Conservation (phyloP, 2,797 vertebrate species). For the Dendrocincla fuliginosa region DNA sequence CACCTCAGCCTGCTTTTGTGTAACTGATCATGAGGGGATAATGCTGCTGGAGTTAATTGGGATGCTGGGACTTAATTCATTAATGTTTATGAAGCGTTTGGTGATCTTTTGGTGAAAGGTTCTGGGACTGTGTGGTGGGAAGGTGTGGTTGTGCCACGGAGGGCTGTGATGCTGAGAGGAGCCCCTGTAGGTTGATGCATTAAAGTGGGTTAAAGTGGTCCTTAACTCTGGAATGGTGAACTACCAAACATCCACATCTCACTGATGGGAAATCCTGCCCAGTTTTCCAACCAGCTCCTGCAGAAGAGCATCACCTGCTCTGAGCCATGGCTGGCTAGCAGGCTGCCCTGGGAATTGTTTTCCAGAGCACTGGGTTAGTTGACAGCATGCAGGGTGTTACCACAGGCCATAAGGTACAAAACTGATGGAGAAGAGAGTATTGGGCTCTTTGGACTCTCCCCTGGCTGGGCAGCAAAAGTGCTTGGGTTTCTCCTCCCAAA, state of each 20-base stretch:
- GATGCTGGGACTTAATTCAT: neutral
- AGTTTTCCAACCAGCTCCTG: neutral
- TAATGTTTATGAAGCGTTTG: neutral
- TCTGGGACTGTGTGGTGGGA: neutral
- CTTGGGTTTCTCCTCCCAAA: neutral
- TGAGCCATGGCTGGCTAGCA: neutral
- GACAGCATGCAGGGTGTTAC: neutral
- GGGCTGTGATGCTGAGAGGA: neutral
- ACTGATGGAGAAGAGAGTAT: neutral
- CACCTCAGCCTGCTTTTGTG: neutral
- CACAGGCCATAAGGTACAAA: fast-evolving
- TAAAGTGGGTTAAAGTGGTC: neutral
- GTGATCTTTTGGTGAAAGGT: neutral
- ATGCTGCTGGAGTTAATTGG: neutral
- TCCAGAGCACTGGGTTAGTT: neutral
- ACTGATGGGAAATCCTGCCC: neutral
- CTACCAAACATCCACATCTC: neutral
- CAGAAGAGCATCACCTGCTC: neutral
- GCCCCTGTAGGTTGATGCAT: neutral
- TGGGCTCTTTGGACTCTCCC: neutral
- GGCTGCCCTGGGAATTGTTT: neutral
- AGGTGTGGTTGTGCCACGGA: neutral
- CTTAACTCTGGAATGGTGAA: neutral
- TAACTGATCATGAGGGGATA: neutral
- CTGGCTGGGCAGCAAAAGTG: neutral